These are phyloP conservation scores for Mormyrus proboscirostris DNA, from an alignment of 2,797 vertebrate genomes.

Conservation along the genomic window DNA sequence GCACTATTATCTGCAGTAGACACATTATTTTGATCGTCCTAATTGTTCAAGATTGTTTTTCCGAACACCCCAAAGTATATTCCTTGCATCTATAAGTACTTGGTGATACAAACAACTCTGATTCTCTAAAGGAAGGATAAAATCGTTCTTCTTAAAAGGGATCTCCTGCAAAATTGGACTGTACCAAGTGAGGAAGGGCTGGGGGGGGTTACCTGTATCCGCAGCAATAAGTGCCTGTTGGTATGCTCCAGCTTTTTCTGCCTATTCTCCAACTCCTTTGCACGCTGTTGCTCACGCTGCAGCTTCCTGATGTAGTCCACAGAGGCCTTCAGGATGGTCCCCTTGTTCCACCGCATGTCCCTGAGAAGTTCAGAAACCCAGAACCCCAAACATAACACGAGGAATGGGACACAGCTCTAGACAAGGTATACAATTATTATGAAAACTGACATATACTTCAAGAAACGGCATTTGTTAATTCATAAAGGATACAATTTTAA, in stretches of 20 bases:
- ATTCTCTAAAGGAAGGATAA: neutral
- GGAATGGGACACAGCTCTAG: neutral
- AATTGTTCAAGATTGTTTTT: neutral
- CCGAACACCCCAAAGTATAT: neutral
- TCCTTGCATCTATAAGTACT: neutral
- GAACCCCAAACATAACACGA: neutral
- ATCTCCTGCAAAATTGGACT: neutral
- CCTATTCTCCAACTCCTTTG: constrained; percentile 88
- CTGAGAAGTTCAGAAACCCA: constrained; percentile 48
- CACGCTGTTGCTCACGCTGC: constrained; percentile 86
- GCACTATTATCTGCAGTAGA: neutral
- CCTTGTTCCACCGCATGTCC: constrained; percentile 99
- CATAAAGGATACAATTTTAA: neutral
- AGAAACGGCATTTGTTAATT: neutral
- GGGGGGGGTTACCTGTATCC: constrained; percentile 77
- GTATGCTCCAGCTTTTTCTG: constrained; percentile 93
- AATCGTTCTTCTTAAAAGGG: neutral
- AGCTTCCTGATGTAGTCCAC: constrained; percentile 96
- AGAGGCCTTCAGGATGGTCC: constrained; percentile 94
- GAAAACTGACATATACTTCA: neutral
- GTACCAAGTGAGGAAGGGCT: neutral
- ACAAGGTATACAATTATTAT: neutral
- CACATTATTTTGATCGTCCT: neutral
- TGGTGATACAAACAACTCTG: neutral
- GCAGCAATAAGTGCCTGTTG: constrained; percentile 87